Percentiles rank a stretch among this genome's conserved stretches.
Evolutionary conservation across 2,113 vertebrate genomes (phyloP).

Genomic region (Orycteropus afer): DNA sequence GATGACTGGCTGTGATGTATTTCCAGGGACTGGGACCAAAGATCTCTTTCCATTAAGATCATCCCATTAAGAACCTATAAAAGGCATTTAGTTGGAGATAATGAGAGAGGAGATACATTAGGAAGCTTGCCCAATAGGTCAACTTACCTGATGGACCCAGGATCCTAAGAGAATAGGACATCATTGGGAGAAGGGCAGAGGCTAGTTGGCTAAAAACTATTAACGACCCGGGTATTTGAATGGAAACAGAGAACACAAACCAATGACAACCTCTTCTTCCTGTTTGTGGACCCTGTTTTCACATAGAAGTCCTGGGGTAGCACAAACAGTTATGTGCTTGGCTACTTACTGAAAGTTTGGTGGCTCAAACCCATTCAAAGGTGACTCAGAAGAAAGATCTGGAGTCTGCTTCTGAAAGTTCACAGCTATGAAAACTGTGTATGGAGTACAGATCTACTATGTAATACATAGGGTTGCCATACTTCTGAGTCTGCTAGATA

Average conservation of each 20-base stretch:
- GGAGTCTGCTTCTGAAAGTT: neutral
- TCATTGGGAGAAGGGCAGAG: neutral
- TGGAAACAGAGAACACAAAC: neutral
- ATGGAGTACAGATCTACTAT: neutral
- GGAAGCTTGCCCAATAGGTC: neutral
- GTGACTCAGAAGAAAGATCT: neutral
- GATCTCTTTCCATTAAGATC: neutral
- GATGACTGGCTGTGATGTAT: neutral
- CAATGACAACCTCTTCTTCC: neutral
- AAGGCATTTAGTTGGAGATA: neutral
- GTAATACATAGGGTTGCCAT: neutral
- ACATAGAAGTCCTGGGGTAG: neutral
- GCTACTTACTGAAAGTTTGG: neutral
- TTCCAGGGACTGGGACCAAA: neutral
- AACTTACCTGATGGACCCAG: neutral
- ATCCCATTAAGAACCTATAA: neutral
- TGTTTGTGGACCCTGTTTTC: neutral
- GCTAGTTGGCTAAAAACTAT: neutral
- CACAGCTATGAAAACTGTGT: neutral
- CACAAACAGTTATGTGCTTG: neutral
- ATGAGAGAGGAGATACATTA: neutral
- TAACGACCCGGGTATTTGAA: neutral
- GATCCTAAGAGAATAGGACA: neutral
- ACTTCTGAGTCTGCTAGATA: too few species aligned
- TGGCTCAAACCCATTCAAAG: neutral